Evolutionary conservation across 2,797 vertebrate genomes (phyloP).

Genomic region (Manis pentadactyla): DNA sequence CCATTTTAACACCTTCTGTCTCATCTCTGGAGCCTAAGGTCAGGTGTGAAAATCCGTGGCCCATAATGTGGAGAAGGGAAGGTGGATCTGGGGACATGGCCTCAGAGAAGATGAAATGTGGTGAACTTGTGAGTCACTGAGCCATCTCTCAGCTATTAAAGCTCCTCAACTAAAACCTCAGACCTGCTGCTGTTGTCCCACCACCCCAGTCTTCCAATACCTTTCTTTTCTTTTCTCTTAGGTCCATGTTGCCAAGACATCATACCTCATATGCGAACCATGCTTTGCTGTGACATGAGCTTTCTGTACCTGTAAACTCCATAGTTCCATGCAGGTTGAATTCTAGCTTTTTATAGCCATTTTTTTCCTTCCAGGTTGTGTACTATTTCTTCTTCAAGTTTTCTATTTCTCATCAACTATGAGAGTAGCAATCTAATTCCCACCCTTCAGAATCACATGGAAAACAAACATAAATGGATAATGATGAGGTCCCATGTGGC

Average conservation of each 20-base stretch:
- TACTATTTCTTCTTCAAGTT: not conserved
- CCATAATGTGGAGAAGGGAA: not conserved
- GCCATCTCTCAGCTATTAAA: not conserved
- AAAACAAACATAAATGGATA: not conserved
- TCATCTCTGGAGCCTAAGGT: not conserved
- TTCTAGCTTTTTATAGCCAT: not conserved
- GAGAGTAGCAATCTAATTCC: not conserved
- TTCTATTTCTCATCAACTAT: not conserved
- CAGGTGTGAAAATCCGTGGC: not conserved
- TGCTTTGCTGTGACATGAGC: not conserved
- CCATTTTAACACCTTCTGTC: not conserved
- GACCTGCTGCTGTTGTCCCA: too few relatives aligned
- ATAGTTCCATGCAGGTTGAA: not conserved
- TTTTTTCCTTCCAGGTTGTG: not conserved
- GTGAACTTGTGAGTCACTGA: not conserved
- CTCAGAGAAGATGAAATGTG: not conserved
- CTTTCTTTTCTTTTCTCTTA: not conserved
- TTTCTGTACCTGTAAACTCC: not conserved
- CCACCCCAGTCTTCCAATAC: not conserved
- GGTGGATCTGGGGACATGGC: too few relatives aligned
- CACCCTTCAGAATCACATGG: not conserved
- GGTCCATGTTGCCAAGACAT: not conserved
- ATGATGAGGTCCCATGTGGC: not conserved
- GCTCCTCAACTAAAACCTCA: not conserved
- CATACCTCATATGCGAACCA: not conserved